Evolutionary conservation across 1,140 invertebrate genomes (phyloP), one percentile per base, ranked within the genome.

Genomic region (Scaptomyza graminum): DNA sequence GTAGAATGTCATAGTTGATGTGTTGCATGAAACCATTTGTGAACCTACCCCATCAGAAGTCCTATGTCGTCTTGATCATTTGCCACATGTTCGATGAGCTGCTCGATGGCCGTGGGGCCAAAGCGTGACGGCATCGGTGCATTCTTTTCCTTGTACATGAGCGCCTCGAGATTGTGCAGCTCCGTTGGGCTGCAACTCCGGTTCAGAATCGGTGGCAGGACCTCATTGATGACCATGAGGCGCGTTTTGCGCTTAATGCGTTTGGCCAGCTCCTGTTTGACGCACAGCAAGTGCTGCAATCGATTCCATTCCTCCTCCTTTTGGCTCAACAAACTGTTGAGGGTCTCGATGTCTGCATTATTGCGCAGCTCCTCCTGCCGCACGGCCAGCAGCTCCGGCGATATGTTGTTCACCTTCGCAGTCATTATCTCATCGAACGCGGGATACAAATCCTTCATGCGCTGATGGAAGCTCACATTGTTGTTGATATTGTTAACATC

Each of bases 241-340:
- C 75, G 71, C 39, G 82, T 67, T 57, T 54, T 79, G 6, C 72
- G 69, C 41, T 79, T 37, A 8, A 88, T 8, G 6, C 83, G 72
- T 0, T 44, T 52, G 0, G 39, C 62, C 6, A 88, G 31, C 55
- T 88, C 83, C 11, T 67, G 31, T 12, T 88, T 88, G 5, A 79
- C 49, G 46, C 51, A 59, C 9, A 79, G 72, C 39, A 88, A 52
- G 5, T 88, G 69, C 0, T 69, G 43, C 9, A 88, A 47, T 1
- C 83, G 79, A 76, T 89, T 89, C 8, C 56, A 55, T 13, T 88
- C 83, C n/a, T 83, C 79, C 47, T 89, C 84, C 43, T 88, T 83
- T 12, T 73, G 37, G 5, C 11, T 11, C 1, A 89, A 54, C 0
- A 83, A 18, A 1, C 64, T 76, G 18, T 88, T 69, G 13, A 88